Conservation (phyloP, 2,797 vertebrate genomes). For the Chelonia mydas region DNA sequence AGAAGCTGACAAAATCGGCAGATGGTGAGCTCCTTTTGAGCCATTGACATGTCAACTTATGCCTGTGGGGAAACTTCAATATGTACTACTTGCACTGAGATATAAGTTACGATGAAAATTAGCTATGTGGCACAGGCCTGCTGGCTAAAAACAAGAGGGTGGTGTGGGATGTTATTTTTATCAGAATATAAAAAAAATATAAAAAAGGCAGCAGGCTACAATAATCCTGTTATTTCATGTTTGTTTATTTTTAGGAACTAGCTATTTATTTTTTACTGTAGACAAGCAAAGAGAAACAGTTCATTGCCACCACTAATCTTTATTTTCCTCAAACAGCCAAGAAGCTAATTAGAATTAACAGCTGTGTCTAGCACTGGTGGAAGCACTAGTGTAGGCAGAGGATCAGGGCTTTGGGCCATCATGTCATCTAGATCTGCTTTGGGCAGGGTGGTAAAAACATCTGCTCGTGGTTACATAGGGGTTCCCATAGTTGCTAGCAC, state of each 20-base stretch:
- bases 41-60: background rate
- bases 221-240: background rate
- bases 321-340: background rate
- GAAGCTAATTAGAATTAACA: background rate
- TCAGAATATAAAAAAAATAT: background rate
- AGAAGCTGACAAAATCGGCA: background rate
- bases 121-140: background rate
- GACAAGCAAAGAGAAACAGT: background rate
- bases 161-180: background rate
- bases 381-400: background rate
- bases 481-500: fast-evolving
- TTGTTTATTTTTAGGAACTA: background rate
- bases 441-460: background rate
- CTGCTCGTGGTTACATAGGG: fast-evolving
- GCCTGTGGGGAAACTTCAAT: background rate
- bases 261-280: background rate
- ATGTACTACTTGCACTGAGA: background rate
- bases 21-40: background rate
- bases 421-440: constrained; percentile 11
- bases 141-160: background rate
- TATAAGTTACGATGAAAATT: background rate
- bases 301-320: background rate
- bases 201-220: background rate
- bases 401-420: background rate
- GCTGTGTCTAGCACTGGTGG: background rate